phyloP scores from a whole-genome alignment of 2,888 invertebrate species.

The Syritta pipiens region DNA sequence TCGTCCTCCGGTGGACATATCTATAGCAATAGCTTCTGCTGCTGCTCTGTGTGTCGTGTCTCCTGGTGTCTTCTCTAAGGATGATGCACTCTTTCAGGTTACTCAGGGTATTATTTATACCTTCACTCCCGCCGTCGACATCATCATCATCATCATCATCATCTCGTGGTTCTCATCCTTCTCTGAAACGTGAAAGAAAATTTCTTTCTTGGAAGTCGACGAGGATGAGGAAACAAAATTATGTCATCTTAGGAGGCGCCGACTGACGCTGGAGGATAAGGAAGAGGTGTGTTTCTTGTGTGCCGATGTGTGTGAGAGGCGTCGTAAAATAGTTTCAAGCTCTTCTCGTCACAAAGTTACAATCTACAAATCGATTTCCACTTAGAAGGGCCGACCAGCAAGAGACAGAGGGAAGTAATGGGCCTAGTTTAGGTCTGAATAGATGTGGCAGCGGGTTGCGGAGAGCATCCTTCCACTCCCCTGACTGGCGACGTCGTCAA shows the following conservation, averaged over 20 bases:
- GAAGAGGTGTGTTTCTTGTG: too few species aligned
- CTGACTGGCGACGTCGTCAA: not conserved
- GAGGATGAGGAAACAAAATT: conserved; percentile 40
- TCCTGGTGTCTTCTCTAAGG: not conserved
- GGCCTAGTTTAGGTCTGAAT: conserved; percentile 33
- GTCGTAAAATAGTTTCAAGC: conserved; percentile 18
- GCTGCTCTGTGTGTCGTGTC: not conserved
- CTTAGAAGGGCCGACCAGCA: not conserved
- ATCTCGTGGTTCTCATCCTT: too few species aligned
- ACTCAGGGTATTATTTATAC: too few species aligned
- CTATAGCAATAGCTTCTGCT: not conserved
- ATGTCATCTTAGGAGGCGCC: conserved; percentile 30
- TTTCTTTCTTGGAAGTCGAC: conserved; percentile 30
- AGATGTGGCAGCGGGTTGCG: not conserved
- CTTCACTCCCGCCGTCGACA: not conserved
- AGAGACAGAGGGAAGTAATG: conserved; percentile 24
- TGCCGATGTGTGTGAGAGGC: not conserved
- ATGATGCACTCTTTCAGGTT: not conserved
- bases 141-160: not conserved
- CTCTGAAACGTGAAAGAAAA: too few species aligned
- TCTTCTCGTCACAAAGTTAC: not conserved
- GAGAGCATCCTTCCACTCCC: not conserved
- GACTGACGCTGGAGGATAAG: too few species aligned
- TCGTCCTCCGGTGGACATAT: not conserved
- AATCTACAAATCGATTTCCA: conserved; percentile 48